These are phyloP conservation scores for Rattus norvegicus DNA, from an alignment of 2,113 vertebrate genomes.

Conservation along the genomic window DNA sequence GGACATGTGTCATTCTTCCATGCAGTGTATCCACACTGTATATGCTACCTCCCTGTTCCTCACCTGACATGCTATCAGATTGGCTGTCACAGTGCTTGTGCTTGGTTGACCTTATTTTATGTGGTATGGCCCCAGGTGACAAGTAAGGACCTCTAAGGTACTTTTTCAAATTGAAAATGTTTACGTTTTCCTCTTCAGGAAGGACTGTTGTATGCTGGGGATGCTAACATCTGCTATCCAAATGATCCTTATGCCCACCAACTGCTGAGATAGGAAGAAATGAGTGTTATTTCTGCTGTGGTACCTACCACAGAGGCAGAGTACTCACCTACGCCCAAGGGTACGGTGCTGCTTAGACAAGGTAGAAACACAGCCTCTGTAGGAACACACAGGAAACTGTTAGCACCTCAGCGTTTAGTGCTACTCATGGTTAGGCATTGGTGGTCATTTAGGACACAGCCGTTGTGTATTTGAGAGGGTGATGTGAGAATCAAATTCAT, in stretches of 20 bases:
- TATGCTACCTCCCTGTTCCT: background rate
- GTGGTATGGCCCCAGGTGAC: background rate
- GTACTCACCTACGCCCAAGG: background rate
- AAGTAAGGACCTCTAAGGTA: background rate
- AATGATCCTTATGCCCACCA: background rate
- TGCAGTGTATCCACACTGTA: too few relatives aligned
- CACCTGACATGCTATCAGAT: too few relatives aligned
- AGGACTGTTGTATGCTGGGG: background rate
- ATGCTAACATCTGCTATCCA: too few relatives aligned
- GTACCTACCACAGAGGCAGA: background rate
- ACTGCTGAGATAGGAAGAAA: background rate
- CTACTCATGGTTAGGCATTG: background rate
- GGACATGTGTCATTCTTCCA: background rate
- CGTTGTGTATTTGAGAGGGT: background rate
- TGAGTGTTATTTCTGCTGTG: background rate
- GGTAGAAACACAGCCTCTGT: background rate
- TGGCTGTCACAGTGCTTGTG: background rate
- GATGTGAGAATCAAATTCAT: conserved; percentile 7
- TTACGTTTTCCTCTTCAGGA: background rate
- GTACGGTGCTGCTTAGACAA: background rate
- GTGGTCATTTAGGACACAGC: background rate
- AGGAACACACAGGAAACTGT: background rate
- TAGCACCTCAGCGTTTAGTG: too few relatives aligned
- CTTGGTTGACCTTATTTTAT: background rate
- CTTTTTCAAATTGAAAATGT: background rate